A percentile compares a stretch with the other conserved stretches of the same genome.
phyloP scores from a whole-genome alignment of 1,140 invertebrate species.

The Drosophila tani region DNA sequence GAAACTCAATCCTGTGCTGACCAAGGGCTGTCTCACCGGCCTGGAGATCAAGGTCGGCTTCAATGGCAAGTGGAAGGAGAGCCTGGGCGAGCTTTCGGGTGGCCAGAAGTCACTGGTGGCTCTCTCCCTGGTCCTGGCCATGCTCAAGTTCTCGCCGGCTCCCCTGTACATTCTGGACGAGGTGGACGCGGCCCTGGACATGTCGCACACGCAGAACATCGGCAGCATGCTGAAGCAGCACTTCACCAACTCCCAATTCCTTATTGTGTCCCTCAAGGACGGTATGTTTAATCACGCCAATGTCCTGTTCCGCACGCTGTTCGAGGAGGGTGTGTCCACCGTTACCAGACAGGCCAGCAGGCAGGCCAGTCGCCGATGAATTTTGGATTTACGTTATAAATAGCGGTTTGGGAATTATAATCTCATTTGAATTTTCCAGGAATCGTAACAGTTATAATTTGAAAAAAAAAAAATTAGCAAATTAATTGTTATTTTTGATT shows the following conservation, averaged over 20 bases:
- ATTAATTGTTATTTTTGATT: too few species aligned
- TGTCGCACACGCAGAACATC: constrained; percentile 99
- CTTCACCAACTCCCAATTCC: constrained; percentile 98
- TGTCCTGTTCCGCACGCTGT: constrained; percentile 97
- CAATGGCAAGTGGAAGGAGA: constrained; percentile 98
- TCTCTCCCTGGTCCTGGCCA: constrained; percentile 97
- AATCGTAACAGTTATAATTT: too few species aligned
- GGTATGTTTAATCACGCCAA: constrained; percentile 99
- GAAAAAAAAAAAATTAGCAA: too few species aligned
- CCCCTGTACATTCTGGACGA: constrained; percentile 99
- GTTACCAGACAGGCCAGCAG: constrained; percentile 89
- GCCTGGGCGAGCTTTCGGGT: constrained; percentile 97
- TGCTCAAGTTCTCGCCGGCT: constrained; percentile 98
- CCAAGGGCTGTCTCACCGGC: constrained; percentile 91
- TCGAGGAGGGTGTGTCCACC: constrained; percentile 97
- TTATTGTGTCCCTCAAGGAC: constrained; percentile 99
- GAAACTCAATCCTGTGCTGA: constrained; percentile 92
- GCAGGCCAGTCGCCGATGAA: constrained; percentile 36
- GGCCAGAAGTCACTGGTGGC: constrained; percentile 98
- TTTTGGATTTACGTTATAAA: neutral
- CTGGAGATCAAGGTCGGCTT: constrained; percentile 97
- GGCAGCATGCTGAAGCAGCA: constrained; percentile 97
- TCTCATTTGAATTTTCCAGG: neutral
- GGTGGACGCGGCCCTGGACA: constrained; percentile 98
- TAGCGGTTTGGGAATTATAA: neutral